Evolutionary conservation across 2,113 vertebrate species (phyloP), one percentile per base, ranked within the genome.

Genomic region (Phalacrocorax carbo): DNA sequence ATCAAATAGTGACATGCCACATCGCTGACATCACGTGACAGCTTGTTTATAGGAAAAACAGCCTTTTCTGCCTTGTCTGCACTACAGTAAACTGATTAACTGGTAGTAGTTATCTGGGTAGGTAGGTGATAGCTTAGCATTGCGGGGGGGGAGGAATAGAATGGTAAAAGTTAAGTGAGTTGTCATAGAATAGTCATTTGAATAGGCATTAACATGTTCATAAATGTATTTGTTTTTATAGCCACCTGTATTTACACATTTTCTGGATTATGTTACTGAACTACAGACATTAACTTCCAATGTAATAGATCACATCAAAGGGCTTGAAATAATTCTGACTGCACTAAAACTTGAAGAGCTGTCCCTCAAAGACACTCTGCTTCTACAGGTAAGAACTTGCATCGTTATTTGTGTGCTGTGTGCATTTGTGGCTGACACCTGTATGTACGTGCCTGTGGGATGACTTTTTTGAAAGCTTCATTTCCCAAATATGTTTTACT

Each of bases 321-420:
- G 97, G 94, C 99, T 99, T 94, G 99, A 99, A 98, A 96, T 96
- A 27, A 96, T 94, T 93, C 96, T 99, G 49, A 98, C 98, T 70
- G 98, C 99, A 97, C 98, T 99, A 93, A 99, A 99, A 97, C 97
- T 99, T 98, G 98, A 99, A 97, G 98, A 98, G 95, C 97, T 99
- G 91, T 98, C 98, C 81, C 95, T 99, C 97, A 99, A 99, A 93
- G 98, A 98, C 86, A 88, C 96, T 95, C 97, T 98, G 66, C 95
- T 98, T 95, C 97, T 98, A 69, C 98, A 95, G 98, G 99, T 99
- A 96, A 97, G 98, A 96, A 42, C 68, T 30, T 82, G 5, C n/a
- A 32, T 46, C 13, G 4, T 54, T 68, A 10, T 29, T 48, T 38
- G 16, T 36, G 34, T 42, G 60, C 34, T 68, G 10, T 52, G 0